Evolutionary conservation across 2,888 invertebrate species (phyloP).

Genomic region (Leucozona laternaria): DNA sequence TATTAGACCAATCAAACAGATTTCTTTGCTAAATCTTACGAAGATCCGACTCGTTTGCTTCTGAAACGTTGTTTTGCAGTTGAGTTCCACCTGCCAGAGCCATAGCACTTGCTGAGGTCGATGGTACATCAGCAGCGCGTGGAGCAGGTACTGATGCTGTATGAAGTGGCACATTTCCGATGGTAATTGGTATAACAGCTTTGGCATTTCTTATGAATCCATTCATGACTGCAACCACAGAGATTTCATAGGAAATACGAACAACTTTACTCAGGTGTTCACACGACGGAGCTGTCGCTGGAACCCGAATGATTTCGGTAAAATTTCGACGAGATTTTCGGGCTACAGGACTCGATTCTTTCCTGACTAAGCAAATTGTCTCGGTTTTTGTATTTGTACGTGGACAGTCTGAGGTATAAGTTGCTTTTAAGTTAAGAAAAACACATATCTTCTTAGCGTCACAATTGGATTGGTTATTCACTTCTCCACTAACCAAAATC

Average conservation of each 20-base stretch:
- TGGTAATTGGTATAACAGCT: conserved; percentile 81
- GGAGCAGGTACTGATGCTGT: conserved; percentile 55
- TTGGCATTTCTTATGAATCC: conserved; percentile 80
- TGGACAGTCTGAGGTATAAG: conserved; percentile 80
- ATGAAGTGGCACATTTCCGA: conserved; percentile 82
- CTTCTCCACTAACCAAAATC: conserved; percentile 83
- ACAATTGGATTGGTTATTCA: conserved; percentile 86
- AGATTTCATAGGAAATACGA: conserved; percentile 81
- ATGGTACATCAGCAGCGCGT: conserved; percentile 77
- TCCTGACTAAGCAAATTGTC: conserved; percentile 80
- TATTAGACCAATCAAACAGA: not conserved
- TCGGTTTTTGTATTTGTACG: conserved; percentile 78
- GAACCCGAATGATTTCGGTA: conserved; percentile 80
- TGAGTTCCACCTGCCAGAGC: conserved; percentile 76
- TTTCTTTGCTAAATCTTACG: conserved; percentile 34
- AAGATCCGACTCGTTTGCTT: conserved; percentile 23
- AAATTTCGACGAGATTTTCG: conserved; percentile 77
- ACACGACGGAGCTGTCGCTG: conserved; percentile 82
- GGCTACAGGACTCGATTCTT: conserved; percentile 78
- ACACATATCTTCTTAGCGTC: conserved; percentile 83
- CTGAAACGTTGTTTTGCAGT: conserved; percentile 47
- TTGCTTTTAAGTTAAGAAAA: conserved; percentile 84
- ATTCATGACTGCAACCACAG: conserved; percentile 80
- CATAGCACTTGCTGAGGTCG: conserved; percentile 79
- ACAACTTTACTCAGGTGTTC: conserved; percentile 81